A percentile compares a stretch with the other conserved stretches of the same genome.
These are phyloP conservation scores for Telmatherina bonti DNA, from an alignment of 2,797 vertebrate genomes.

Conservation along the genomic window DNA sequence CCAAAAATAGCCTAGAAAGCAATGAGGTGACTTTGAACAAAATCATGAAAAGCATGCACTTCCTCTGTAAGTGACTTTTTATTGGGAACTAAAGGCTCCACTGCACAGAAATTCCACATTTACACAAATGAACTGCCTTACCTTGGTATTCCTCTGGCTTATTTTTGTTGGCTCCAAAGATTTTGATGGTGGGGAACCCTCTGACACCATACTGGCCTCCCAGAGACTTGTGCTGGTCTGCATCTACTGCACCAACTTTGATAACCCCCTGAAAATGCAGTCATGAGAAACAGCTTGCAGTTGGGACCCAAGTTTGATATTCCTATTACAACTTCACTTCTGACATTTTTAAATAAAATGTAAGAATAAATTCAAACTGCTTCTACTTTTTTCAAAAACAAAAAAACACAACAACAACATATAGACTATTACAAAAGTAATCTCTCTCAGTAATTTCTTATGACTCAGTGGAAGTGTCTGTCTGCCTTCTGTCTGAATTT, in stretches of 20 bases:
- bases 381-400: not conserved
- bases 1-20: too few relatives aligned
- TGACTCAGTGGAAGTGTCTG: not conserved
- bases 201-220: constrained; percentile 91
- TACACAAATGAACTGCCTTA: constrained; percentile 64
- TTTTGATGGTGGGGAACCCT: constrained; percentile 97
- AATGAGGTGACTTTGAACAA: too few relatives aligned
- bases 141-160: constrained; percentile 96
- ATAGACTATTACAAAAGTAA: not conserved
- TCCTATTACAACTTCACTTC: not conserved
- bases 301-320: not conserved
- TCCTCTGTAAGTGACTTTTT: too few relatives aligned
- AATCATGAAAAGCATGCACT: too few relatives aligned
- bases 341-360: not conserved
- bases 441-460: not conserved
- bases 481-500: not conserved
- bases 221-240: constrained; percentile 93
- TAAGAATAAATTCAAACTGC: not conserved
- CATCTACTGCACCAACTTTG: constrained; percentile 94
- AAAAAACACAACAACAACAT: not conserved
- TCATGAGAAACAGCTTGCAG: not conserved
- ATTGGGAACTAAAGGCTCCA: not conserved
- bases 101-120: not conserved
- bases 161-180: constrained; percentile 96
- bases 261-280: constrained; percentile 87